phyloP scores from a whole-genome alignment of 1,140 invertebrate species.

The Probaryconus sp. region DNA sequence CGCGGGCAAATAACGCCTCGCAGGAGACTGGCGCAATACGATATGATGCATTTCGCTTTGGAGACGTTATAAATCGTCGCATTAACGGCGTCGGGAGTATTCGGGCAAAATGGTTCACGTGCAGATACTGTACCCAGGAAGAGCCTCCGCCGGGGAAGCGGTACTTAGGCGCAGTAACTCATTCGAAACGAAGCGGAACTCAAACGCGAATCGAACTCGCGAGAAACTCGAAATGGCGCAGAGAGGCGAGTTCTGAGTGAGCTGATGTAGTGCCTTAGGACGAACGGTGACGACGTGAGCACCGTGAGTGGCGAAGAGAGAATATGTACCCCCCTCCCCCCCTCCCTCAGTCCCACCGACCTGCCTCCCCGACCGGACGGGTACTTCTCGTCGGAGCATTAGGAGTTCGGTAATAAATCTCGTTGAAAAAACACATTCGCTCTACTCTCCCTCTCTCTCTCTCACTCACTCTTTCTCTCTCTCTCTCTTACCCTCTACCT shows the following conservation, averaged over 20 bases:
- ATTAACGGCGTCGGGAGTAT: slow-evolving; percentile 43
- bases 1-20: too few relatives aligned
- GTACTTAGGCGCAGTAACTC: slow-evolving; percentile 58
- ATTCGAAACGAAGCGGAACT: slow-evolving; percentile 62
- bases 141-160: slow-evolving; percentile 52
- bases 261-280: slow-evolving; percentile 63
- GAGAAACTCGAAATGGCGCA: slow-evolving; percentile 62
- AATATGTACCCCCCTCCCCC: slow-evolving; percentile 35
- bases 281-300: slow-evolving; percentile 58
- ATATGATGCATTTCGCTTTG: too few relatives aligned
- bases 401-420: slow-evolving; percentile 77
- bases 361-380: slow-evolving; percentile 3
- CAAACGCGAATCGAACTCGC: slow-evolving; percentile 59
- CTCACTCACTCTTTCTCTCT: too few relatives aligned
- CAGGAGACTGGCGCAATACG: too few relatives aligned
- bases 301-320: slow-evolving; percentile 24
- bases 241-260: slow-evolving; percentile 48
- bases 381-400: slow-evolving; percentile 65
- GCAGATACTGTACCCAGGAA: slow-evolving; percentile 38
- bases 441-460: slow-evolving; percentile 42
- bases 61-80: slow-evolving; percentile 28
- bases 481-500: too few relatives aligned
- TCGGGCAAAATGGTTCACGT: slow-evolving; percentile 46
- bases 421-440: slow-evolving; percentile 74
- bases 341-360: slow-evolving; percentile 61